Evolutionary conservation across 2,888 invertebrate species (phyloP), one percentile per base, ranked within the genome.

Genomic region (Drosophila silvestris): DNA sequence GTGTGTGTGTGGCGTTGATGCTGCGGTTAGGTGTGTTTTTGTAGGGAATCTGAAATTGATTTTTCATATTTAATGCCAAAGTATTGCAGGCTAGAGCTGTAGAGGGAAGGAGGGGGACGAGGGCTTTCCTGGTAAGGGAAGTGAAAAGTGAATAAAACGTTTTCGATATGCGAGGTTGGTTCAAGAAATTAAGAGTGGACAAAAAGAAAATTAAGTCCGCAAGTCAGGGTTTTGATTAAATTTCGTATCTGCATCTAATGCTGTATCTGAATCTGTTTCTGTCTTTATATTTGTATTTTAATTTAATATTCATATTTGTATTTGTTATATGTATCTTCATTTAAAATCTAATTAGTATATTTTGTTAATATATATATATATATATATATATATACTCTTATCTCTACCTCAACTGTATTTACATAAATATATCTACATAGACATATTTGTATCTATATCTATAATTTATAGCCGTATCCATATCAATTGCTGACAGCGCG

Each of bases 11-110:
- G 59, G 65, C 65, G 41, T 62, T 70, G 73, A 70, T 77, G 74
- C 71, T 85, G 73, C 63, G 81, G 83, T 77, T 85, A 67, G 67
- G 58, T 65, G 68, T 69, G 70, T 64, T 57, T 59, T 64, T 74
- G 69, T 39, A 52, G 39, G 61, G 72, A 79, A 77, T 69, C 59
- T 79, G 74, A 77, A 85, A 89, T 89, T 81, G 89, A 85, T 83
- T 85, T 89, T 81, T 78, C 76, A 86, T 86, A 79, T 86, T 79
- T 73, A 84, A 81, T 84, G 82, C 60, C 26, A 28, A 60, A 39
- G 41, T 35, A 57, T 56, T 50, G 53, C 37, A n/a, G 62, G 65
- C 39, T 33, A 32, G 33, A 53, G 32, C n/a, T 41, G 22, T 41
- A 30, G 12, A 14, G 52, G 51, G 39, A 0, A 1, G 37, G 12